These are phyloP conservation scores for Cyanistes caeruleus DNA, from an alignment of 2,113 vertebrate genomes.

Conservation along the genomic window DNA sequence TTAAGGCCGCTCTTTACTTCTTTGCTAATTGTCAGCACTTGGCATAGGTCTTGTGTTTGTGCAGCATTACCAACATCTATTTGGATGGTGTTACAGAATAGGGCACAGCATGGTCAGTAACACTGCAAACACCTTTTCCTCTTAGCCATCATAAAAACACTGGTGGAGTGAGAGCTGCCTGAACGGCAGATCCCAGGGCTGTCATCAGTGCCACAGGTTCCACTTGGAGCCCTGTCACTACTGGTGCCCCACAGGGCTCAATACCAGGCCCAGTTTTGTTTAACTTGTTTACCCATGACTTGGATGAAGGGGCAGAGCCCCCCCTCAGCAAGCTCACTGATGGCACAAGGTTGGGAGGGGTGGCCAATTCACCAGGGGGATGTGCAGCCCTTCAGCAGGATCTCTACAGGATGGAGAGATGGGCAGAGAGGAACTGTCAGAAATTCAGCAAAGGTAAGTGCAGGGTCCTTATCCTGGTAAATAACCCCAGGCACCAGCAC, in stretches of 20 bases:
- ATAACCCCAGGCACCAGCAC: background rate
- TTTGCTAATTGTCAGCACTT: background rate
- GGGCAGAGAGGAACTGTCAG: background rate
- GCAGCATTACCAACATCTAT: background rate
- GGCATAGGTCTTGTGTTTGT: background rate
- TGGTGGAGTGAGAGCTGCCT: background rate
- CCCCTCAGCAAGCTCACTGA: background rate
- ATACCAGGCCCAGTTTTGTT: background rate
- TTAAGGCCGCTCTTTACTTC: background rate
- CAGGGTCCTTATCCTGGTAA: background rate
- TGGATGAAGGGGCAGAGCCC: background rate
- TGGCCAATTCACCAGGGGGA: rapidly evolving
- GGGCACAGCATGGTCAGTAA: background rate
- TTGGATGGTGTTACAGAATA: background rate
- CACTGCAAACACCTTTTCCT: background rate
- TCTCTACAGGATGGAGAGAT: background rate
- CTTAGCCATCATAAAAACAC: background rate
- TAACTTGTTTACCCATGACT: background rate
- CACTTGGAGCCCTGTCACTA: background rate
- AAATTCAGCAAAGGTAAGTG: background rate
- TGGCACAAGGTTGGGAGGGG: background rate
- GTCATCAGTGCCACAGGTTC: background rate
- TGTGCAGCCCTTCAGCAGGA: background rate
- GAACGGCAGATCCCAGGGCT: background rate
- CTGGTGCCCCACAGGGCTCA: background rate